phyloP scores from a whole-genome alignment of 1,140 invertebrate species.

The Coelopa frigida region DNA sequence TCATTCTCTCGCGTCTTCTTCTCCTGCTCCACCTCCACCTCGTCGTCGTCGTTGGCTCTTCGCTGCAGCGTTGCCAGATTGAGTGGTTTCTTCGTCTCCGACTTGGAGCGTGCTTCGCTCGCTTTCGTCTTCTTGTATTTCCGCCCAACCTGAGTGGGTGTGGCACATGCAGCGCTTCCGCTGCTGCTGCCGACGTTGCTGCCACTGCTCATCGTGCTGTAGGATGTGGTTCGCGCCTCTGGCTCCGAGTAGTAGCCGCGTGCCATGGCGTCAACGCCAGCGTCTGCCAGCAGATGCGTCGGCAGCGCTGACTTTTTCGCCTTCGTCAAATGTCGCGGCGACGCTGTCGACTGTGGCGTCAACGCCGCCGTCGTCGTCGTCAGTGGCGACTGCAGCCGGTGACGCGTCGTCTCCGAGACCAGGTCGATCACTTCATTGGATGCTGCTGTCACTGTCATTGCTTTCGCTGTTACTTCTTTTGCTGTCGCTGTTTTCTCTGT shows the following conservation, averaged over 20 bases:
- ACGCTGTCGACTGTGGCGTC: no score
- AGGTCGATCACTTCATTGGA: no score
- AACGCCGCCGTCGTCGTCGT: constrained; percentile 5
- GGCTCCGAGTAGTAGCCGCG: constrained; percentile 44
- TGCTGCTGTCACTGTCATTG: constrained; percentile 5
- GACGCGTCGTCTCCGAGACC: no score
- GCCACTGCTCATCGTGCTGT: constrained; percentile 8
- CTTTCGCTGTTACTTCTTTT: constrained; percentile 4
- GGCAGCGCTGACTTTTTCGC: constrained; percentile 30
- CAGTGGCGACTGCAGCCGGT: not conserved
- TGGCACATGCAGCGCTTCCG: not conserved
- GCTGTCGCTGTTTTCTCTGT: not conserved
- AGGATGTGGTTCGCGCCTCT: constrained; percentile 24
- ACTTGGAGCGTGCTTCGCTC: constrained; percentile 36
- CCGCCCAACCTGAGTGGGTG: not conserved
- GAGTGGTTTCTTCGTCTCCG: constrained; percentile 39
- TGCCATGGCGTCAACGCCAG: constrained; percentile 24
- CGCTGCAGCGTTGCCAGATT: constrained; percentile 1
- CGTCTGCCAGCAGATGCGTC: constrained; percentile 25
- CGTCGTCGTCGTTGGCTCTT: not conserved
- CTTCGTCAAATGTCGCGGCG: not conserved
- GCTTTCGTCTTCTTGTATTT: constrained; percentile 11
- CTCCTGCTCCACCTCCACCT: no score
- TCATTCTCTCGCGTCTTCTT: no score
- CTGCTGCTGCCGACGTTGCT: constrained; percentile 10